Evolutionary conservation across 1,140 invertebrate species (phyloP), one percentile per base, ranked within the genome.

Genomic region (Zaprionus africanus): DNA sequence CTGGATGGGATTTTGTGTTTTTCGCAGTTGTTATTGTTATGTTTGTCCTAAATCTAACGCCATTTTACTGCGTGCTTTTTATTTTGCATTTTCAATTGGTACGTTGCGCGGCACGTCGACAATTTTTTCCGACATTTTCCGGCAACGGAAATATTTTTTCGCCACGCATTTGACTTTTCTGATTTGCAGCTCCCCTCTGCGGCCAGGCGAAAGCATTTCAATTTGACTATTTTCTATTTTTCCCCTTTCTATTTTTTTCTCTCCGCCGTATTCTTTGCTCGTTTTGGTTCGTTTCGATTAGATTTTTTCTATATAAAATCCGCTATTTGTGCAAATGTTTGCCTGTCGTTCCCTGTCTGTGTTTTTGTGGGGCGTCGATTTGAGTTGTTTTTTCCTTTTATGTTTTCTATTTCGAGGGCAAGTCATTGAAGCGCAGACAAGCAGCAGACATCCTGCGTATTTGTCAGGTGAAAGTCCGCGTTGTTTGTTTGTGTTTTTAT

Each of bases 61-160:
- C 62, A 77, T 63, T 88, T 87, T 82, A 75, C 43, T 56, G 56
- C 51, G 51, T 41, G 41, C 62, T 81, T 81, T 80, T 78, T 90
- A 84, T 88, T 87, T 87, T 84, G 78, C 78, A 88, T 88, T 88
- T 85, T 90, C 78, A 85, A 88, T 90, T 84, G 81, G 66, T 71
- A 67, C 58, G 70, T 49, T 46, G 34, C 43, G 53, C 28, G 61
- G 80, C 68, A 66, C 74, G 76, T 72, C 46, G 60, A 73, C 63
- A 78, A 69, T 77, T 83, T 85, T 82, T 84, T 75, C 19, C 63
- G 51, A 54, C 54, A 51, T 82, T 79, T 82, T 82, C 24, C 80
- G 62, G 64, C 64, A 62, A 62, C 71, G 62, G 60, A 76, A 81
- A 82, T 90, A 85, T 85, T 90, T 90, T 90, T 90, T 62, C 57